phyloP scores from a whole-genome alignment of 2,113 vertebrate species.

The Cyphomyrus plagiostoma region DNA sequence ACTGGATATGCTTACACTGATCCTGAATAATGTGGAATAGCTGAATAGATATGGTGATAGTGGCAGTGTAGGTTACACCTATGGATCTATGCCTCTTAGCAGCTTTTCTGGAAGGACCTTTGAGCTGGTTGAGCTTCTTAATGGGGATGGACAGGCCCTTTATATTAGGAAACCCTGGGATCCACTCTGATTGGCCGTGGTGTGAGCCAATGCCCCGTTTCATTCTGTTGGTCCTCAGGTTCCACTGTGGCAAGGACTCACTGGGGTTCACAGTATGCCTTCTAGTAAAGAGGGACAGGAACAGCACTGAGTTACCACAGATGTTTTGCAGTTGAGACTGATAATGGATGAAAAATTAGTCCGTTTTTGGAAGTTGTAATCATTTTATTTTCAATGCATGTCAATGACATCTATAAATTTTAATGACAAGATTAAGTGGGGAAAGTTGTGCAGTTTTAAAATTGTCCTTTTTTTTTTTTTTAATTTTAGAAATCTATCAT shows the following conservation, averaged over 20 bases:
- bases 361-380: background rate
- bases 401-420: background rate
- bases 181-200: background rate
- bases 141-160: background rate
- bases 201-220: background rate
- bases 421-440: background rate
- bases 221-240: background rate
- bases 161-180: background rate
- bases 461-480: background rate
- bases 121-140: background rate
- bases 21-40: background rate
- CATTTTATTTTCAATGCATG: background rate
- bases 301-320: background rate
- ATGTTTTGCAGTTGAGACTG: background rate
- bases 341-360: background rate
- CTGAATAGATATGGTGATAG: background rate
- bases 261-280: background rate
- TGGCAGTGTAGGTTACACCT: background rate
- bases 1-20: background rate
- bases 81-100: background rate
- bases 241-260: background rate
- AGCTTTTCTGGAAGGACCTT: background rate
- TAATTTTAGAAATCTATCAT: background rate
- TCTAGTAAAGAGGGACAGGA: background rate
- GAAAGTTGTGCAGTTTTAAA: background rate